These are phyloP conservation scores for Atractosteus spatula DNA, from an alignment of 2,113 vertebrate species.

Conservation along the genomic window DNA sequence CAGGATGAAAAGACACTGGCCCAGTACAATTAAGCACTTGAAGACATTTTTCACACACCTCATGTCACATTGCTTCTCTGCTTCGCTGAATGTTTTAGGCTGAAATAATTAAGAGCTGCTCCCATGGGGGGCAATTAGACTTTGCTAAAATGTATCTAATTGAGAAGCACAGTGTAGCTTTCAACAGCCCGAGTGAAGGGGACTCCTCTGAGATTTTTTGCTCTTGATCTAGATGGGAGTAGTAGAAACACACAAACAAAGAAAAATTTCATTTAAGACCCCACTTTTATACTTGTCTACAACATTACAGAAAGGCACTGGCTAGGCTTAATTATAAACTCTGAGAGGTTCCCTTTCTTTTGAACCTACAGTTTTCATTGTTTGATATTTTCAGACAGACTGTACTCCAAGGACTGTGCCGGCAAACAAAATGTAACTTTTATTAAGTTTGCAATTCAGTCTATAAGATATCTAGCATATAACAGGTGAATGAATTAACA, in stretches of 20 bases:
- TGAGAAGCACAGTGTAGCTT: conserved; percentile 22
- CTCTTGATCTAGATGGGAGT: conserved; percentile 9
- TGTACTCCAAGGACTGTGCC: background rate
- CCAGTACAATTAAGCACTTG: conserved; percentile 58
- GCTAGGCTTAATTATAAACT: background rate
- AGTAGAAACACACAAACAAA: conserved; percentile 3
- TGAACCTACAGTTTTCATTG: background rate
- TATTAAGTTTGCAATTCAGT: background rate
- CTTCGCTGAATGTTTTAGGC: conserved; percentile 59
- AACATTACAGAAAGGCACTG: background rate
- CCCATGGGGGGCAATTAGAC: conserved; percentile 71
- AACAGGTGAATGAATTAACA: conserved; percentile 7
- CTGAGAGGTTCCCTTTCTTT: background rate
- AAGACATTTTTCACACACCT: conserved; percentile 50
- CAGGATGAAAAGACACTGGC: conserved; percentile 60
- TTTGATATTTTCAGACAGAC: background rate
- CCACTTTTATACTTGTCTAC: conserved; percentile 7
- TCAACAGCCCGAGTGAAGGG: conserved; percentile 20
- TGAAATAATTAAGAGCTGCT: conserved; percentile 74
- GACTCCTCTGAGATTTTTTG: conserved; percentile 2
- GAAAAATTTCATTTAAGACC: background rate
- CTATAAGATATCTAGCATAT: background rate
- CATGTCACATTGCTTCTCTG: conserved; percentile 58
- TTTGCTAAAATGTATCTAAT: conserved; percentile 28
- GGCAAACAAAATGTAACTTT: background rate